A percentile compares a stretch with the other conserved stretches of the same genome.
phyloP scores from a whole-genome alignment of 2,888 invertebrate species.

The Orthosia gothica region DNA sequence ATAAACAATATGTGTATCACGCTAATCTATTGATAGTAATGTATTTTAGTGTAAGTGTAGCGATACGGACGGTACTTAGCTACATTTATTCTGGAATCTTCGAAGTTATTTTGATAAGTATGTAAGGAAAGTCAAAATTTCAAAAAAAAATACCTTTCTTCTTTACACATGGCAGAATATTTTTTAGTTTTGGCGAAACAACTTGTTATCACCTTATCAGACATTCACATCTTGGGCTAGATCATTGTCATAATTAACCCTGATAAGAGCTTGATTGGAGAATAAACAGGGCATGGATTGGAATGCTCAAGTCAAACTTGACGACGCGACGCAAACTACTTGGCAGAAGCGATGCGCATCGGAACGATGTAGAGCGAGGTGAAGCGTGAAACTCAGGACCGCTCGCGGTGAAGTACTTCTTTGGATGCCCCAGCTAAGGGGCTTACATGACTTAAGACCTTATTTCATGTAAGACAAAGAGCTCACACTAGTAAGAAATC shows the following conservation, averaged over 20 bases:
- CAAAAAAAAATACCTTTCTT: background rate
- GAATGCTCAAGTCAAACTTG: too few species aligned
- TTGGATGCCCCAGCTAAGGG: too few species aligned
- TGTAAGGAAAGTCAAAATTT: background rate
- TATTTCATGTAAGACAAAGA: background rate
- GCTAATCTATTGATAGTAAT: constrained; percentile 17
- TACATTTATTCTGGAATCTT: constrained; percentile 2
- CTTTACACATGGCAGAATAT: background rate
- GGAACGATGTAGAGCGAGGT: too few species aligned
- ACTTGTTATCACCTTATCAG: background rate
- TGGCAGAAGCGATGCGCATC: too few species aligned
- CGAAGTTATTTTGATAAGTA: background rate
- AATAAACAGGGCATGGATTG: too few species aligned
- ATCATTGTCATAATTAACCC: background rate
- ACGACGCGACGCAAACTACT: too few species aligned
- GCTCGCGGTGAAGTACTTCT: too few species aligned
- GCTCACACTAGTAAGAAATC: too few species aligned
- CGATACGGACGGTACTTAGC: background rate
- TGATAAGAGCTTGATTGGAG: background rate
- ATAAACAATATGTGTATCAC: constrained; percentile 19
- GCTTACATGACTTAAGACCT: too few species aligned
- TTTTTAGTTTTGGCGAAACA: background rate
- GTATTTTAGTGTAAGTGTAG: constrained; percentile 12
- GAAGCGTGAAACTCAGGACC: too few species aligned
- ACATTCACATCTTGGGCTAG: background rate